A percentile compares a stretch with the other conserved stretches of the same genome.
phyloP scores from a whole-genome alignment of 2,113 vertebrate genomes.

The Cyanocitta stelleri region DNA sequence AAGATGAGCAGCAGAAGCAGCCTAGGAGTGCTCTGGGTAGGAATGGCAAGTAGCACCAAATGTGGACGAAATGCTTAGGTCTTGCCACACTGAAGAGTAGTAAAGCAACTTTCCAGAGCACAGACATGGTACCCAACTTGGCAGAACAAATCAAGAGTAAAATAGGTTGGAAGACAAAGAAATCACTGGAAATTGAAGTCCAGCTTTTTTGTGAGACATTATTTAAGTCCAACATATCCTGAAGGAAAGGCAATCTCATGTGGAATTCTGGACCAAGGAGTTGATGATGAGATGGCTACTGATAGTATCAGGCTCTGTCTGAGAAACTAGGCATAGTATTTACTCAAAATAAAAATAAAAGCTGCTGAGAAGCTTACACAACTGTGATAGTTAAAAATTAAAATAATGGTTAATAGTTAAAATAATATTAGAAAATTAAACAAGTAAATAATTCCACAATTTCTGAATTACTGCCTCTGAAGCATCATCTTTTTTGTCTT shows the following conservation, averaged over 20 bases:
- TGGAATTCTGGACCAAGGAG: not conserved
- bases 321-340: not conserved
- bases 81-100: not conserved
- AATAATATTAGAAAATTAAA: not conserved
- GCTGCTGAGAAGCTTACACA: not conserved
- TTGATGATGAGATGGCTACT: not conserved
- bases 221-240: not conserved
- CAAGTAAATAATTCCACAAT: not conserved
- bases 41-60: not conserved
- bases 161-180: not conserved
- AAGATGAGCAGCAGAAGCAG: not conserved
- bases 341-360: not conserved
- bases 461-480: not conserved
- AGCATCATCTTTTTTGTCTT: not conserved
- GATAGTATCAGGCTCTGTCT: not conserved
- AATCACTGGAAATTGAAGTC: not conserved
- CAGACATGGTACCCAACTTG: not conserved
- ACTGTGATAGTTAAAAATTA: not conserved
- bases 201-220: not conserved
- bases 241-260: not conserved
- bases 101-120: not conserved
- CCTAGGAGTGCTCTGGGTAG: not conserved
- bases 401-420: not conserved
- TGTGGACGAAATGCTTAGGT: not conserved
- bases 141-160: not conserved